Evolutionary conservation across 2,797 vertebrate genomes (phyloP).

Genomic region (Sorex maritimensis): DNA sequence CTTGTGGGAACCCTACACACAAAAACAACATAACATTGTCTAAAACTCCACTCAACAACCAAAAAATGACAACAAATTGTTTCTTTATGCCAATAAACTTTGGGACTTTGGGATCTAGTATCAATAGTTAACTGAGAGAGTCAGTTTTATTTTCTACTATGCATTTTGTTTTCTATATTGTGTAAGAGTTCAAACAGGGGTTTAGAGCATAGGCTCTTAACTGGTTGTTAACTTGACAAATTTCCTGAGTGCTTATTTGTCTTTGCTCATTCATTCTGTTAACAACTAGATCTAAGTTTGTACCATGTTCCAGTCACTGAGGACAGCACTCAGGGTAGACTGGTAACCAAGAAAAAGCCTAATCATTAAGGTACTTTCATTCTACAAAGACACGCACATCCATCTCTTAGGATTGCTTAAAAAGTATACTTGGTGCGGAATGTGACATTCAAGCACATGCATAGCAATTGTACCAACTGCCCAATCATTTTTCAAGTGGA

Average conservation of each 20-base stretch:
- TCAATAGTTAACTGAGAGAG: background rate
- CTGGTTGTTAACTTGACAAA: background rate
- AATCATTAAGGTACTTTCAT: background rate
- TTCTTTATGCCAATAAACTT: constrained; percentile 18
- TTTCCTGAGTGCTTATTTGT: background rate
- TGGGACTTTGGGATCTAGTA: background rate
- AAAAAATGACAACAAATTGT: background rate
- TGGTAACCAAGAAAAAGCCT: background rate
- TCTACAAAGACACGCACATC: background rate
- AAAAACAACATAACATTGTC: background rate
- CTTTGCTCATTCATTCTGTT: background rate
- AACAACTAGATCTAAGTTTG: background rate
- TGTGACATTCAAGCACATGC: background rate
- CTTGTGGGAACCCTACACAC: background rate
- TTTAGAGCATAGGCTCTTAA: constrained; percentile 9
- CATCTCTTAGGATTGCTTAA: background rate
- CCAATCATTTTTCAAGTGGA: background rate
- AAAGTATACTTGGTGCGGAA: background rate
- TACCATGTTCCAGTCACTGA: background rate
- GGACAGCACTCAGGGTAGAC: background rate
- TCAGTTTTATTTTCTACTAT: background rate
- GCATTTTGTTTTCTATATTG: background rate
- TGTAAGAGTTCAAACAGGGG: background rate
- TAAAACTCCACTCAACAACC: background rate
- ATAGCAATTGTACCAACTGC: too few species aligned